phyloP scores from a whole-genome alignment of 2,113 vertebrate genomes.

The Cervus canadensis region DNA sequence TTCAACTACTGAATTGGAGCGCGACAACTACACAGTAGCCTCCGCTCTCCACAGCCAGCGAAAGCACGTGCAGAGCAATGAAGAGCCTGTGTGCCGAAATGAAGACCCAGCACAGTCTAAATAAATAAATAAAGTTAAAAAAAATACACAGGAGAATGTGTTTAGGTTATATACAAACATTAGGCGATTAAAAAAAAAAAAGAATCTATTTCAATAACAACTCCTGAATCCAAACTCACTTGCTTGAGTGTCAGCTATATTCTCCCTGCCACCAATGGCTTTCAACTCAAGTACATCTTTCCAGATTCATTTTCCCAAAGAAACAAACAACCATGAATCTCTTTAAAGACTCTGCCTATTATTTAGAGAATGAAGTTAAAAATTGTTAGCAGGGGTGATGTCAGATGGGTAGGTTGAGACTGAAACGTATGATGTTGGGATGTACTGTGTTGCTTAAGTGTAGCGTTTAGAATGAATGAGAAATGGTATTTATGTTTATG shows the following conservation, averaged over 20 bases:
- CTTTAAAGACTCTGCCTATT: background rate
- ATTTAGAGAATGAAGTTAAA: background rate
- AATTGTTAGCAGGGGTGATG: background rate
- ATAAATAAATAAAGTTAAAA: background rate
- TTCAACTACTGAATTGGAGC: background rate
- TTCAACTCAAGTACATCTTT: background rate
- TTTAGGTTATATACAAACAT: background rate
- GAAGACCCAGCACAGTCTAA: background rate
- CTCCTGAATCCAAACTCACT: background rate
- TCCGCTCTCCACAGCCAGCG: rapidly evolving
- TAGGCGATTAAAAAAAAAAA: background rate
- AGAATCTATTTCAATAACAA: background rate
- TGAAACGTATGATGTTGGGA: background rate
- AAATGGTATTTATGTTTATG: background rate
- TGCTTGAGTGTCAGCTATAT: background rate
- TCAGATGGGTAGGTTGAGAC: background rate
- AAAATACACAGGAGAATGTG: background rate
- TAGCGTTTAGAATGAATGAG: background rate
- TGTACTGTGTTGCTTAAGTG: background rate
- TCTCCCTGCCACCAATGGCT: background rate
- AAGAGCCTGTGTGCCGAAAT: background rate
- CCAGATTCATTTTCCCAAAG: background rate
- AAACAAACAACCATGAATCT: background rate
- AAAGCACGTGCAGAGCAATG: background rate
- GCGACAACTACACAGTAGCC: background rate